phyloP scores from a whole-genome alignment of 2,888 invertebrate genomes.

The Tenthredo scrophulariae region DNA sequence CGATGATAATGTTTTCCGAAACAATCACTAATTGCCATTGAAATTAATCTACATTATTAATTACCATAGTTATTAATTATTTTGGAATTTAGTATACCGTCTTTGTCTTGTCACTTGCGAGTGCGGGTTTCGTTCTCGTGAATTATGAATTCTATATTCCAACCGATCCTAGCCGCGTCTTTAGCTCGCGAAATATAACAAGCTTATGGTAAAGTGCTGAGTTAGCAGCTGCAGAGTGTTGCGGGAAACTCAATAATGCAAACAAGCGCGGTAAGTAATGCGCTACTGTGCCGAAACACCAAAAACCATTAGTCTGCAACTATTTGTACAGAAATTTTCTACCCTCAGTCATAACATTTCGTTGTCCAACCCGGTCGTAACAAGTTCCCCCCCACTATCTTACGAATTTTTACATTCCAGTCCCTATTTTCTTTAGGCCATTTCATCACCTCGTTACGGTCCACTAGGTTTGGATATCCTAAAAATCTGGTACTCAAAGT shows the following conservation, averaged over 20 bases:
- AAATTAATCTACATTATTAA: neutral
- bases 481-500: no score
- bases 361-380: neutral
- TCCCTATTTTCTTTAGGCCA: neutral
- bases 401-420: neutral
- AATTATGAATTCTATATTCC: conserved; percentile 40
- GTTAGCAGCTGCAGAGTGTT: conserved; percentile 47
- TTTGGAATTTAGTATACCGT: neutral
- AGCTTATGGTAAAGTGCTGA: conserved; percentile 42
- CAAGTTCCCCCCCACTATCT: neutral
- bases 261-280: conserved; percentile 38
- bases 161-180: conserved; percentile 6
- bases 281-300: conserved; percentile 30
- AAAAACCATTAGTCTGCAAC: conserved; percentile 38
- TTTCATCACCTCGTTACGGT: neutral
- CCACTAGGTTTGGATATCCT: neutral
- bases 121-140: neutral
- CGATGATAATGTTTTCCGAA: neutral
- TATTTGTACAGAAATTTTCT: conserved; percentile 13
- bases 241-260: conserved; percentile 48
- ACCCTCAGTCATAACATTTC: neutral
- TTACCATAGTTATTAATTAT: neutral
- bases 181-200: conserved; percentile 40
- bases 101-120: neutral
- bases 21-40: neutral